A percentile compares a stretch with the other conserved stretches of the same genome.
Evolutionary conservation across 2,113 vertebrate genomes (phyloP).

Genomic region (Pluvianellus socialis): DNA sequence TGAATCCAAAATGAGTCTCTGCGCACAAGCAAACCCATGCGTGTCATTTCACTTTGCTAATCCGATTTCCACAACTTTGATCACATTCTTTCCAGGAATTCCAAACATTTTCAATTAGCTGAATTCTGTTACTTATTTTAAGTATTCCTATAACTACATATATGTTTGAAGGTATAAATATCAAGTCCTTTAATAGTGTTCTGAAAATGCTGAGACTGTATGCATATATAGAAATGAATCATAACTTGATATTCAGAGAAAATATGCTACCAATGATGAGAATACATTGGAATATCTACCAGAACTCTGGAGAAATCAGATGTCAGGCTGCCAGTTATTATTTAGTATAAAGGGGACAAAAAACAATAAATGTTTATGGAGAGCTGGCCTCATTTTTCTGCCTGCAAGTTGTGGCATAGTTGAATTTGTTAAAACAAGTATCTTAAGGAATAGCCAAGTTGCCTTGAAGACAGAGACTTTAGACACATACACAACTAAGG

Average conservation of each 20-base stretch:
- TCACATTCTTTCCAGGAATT: background rate
- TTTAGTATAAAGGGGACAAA: background rate
- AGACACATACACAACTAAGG: background rate
- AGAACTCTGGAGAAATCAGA: background rate
- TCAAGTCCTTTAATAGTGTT: background rate
- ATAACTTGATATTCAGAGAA: background rate
- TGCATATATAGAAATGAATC: background rate
- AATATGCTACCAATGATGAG: background rate
- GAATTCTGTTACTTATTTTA: background rate
- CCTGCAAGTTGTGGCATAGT: background rate
- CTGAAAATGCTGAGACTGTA: background rate
- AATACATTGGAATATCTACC: background rate
- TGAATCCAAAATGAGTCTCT: background rate
- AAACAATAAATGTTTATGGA: background rate
- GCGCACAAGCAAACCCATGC: background rate
- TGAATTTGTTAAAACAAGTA: background rate
- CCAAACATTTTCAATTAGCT: background rate
- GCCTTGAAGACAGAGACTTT: background rate
- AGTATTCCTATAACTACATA: background rate
- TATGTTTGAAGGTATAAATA: background rate
- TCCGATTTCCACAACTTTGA: background rate
- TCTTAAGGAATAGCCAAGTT: background rate
- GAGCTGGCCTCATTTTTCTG: background rate
- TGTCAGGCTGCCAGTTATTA: background rate
- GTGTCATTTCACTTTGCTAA: background rate